A percentile compares a stretch with the other conserved stretches of the same genome.
Conservation (phyloP, 2,888 invertebrate species). For the Carterocephalus palaemon region DNA sequence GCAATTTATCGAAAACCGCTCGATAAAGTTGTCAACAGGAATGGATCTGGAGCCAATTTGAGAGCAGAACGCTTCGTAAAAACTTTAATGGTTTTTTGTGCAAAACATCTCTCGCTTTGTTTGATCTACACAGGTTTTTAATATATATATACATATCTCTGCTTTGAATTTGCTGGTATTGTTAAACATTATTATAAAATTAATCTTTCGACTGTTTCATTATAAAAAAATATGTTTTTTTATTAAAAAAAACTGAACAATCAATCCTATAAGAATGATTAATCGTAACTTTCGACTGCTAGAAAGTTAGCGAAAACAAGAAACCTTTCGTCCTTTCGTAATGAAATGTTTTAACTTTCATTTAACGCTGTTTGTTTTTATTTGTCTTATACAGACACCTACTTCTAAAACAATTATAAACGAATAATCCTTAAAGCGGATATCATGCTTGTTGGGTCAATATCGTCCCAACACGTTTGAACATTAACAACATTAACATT, state of each 20-base stretch:
- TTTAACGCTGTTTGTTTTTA: not conserved
- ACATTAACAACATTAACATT: no score
- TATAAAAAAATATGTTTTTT: no score
- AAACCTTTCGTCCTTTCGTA: slow-evolving; percentile 1
- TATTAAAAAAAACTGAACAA: not conserved
- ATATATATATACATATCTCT: not conserved
- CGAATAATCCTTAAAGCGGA: no score
- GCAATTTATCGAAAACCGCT: slow-evolving; percentile 78
- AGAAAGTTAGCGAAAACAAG: slow-evolving; percentile 8
- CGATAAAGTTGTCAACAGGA: slow-evolving; percentile 79
- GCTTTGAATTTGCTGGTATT: not conserved
- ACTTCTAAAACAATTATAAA: no score
- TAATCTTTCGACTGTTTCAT: no score
- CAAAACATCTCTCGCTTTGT: slow-evolving; percentile 31
- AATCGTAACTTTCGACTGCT: slow-evolving; percentile 7
- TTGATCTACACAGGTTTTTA: slow-evolving; percentile 6
- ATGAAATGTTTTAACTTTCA: not conserved
- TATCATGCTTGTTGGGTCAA: no score
- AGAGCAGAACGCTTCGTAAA: slow-evolving; percentile 60
- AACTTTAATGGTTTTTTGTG: slow-evolving; percentile 60
- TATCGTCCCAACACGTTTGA: no score
- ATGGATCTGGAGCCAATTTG: slow-evolving; percentile 76
- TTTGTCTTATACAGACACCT: no score
- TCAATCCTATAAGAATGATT: slow-evolving; percentile 4
- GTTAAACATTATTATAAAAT: no score